phyloP scores from a whole-genome alignment of 2,888 invertebrate species.

The Drosophila atripex region DNA sequence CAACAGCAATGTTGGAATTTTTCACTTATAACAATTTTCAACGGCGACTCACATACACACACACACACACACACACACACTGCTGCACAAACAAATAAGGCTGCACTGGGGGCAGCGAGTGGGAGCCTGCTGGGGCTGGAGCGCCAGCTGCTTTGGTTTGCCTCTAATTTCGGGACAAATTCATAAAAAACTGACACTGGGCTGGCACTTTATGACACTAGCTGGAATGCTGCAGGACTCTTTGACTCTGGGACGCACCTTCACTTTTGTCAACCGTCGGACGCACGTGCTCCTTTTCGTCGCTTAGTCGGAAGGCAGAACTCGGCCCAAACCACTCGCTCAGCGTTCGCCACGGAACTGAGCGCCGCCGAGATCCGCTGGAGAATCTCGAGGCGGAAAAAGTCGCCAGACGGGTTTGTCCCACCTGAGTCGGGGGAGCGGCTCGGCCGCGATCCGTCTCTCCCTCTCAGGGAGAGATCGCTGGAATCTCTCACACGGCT shows the following conservation, averaged over 20 bases:
- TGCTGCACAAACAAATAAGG: slow-evolving; percentile 10
- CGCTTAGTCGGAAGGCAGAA: slow-evolving; percentile 17
- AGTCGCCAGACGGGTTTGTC: slow-evolving; percentile 76
- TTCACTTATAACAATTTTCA: slow-evolving; percentile 75
- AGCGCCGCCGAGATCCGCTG: slow-evolving; percentile 61
- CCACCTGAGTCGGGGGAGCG: slow-evolving; percentile 18
- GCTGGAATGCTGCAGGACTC: neutral
- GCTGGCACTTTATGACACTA: neutral
- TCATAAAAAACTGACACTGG: neutral
- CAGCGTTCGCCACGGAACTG: slow-evolving; percentile 84
- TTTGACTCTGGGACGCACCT: slow-evolving; percentile 54
- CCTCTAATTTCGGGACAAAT: neutral
- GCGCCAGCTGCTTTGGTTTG: slow-evolving; percentile 17
- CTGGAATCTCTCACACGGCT: slow-evolving; percentile 38
- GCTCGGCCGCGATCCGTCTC: slow-evolving; percentile 26
- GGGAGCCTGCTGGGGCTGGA: slow-evolving; percentile 10
- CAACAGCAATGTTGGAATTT: slow-evolving; percentile 77
- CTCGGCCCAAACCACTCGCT: slow-evolving; percentile 55
- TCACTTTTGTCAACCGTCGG: slow-evolving; percentile 63
- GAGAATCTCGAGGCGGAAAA: slow-evolving; percentile 51
- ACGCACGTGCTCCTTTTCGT: slow-evolving; percentile 35
- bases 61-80: slow-evolving; percentile 30
- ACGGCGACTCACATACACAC: slow-evolving; percentile 62
- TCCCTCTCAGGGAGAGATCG: slow-evolving; percentile 16
- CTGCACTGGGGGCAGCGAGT: slow-evolving; percentile 25